Percentiles rank a stretch among this genome's conserved stretches.
Conservation (phyloP, 2,113 vertebrate species). For the Rana temporaria region DNA sequence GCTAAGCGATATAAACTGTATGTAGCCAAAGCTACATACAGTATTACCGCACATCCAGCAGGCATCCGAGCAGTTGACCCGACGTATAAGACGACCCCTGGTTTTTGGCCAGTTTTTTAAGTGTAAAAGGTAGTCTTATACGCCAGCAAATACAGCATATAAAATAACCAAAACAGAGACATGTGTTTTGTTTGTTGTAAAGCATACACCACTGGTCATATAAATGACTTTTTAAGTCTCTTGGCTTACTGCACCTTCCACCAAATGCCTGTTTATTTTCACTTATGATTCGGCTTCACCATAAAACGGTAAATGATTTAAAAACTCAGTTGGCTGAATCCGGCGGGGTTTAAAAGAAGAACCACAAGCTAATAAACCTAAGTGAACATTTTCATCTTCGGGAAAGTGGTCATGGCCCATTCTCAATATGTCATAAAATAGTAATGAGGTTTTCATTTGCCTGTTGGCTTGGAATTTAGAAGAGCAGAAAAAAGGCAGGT, state of each 20-base stretch:
- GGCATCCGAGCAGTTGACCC: too few species aligned
- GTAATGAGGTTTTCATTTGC: constrained; percentile 49
- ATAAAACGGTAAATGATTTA: constrained; percentile 15
- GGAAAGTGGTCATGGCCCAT: constrained; percentile 47
- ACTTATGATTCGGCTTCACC: constrained; percentile 3
- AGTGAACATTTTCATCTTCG: constrained; percentile 50
- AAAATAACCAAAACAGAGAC: too few species aligned
- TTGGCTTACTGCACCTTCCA: background rate
- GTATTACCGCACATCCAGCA: too few species aligned
- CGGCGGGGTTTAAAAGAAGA: constrained; percentile 11
- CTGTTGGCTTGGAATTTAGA: constrained; percentile 36
- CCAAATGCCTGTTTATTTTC: constrained; percentile 16
- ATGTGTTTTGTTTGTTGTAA: too few species aligned
- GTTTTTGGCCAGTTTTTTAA: too few species aligned
- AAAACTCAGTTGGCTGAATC: constrained; percentile 28
- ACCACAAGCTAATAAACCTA: constrained; percentile 43
- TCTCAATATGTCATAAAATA: constrained; percentile 46
- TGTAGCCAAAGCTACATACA: too few species aligned
- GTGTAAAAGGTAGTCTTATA: too few species aligned
- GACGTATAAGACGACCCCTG: too few species aligned
- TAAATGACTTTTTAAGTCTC: background rate
- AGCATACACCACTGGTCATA: too few species aligned
- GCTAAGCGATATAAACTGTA: too few species aligned
- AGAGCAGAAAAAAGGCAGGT: constrained; percentile 23
- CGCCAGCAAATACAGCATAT: too few species aligned